phyloP scores from a whole-genome alignment of 2,888 invertebrate genomes.

The Quadroppia sp. region DNA sequence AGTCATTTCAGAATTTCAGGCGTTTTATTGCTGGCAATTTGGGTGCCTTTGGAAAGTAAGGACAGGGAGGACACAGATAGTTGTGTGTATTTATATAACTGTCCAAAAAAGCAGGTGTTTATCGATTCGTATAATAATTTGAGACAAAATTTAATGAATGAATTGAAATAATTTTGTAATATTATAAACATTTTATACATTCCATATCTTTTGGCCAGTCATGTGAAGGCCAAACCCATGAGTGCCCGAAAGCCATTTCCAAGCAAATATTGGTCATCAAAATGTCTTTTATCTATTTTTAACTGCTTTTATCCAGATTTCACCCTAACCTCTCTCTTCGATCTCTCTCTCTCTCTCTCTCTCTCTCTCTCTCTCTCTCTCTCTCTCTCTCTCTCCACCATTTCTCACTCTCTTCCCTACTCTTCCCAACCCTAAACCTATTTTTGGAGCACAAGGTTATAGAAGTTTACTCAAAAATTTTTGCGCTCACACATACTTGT shows the following conservation, averaged over 20 bases:
- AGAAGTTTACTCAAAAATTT: neutral
- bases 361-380: too few relatives aligned
- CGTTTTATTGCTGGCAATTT: neutral
- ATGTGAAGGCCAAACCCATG: neutral
- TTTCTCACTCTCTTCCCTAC: neutral
- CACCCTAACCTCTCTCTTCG: neutral
- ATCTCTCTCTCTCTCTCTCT: too few relatives aligned
- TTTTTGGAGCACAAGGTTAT: conserved; percentile 12
- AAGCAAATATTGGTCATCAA: neutral
- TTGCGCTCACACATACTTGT: too few relatives aligned
- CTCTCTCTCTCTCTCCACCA: too few relatives aligned
- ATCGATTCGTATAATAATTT: neutral
- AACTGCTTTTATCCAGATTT: neutral
- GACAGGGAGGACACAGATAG: too few relatives aligned
- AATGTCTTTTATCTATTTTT: neutral
- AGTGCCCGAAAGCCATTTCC: neutral
- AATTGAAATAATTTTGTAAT: too few relatives aligned
- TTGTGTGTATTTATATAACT: neutral
- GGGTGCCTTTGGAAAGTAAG: neutral
- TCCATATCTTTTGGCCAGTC: too few relatives aligned
- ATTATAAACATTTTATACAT: too few relatives aligned
- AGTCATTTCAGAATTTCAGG: neutral
- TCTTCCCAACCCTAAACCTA: conserved; percentile 4
- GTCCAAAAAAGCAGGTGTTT: neutral
- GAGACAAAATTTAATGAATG: too few relatives aligned